Percentiles rank a stretch among this genome's conserved stretches.
phyloP scores from a whole-genome alignment of 2,888 invertebrate genomes.

The Mythimna impura region DNA sequence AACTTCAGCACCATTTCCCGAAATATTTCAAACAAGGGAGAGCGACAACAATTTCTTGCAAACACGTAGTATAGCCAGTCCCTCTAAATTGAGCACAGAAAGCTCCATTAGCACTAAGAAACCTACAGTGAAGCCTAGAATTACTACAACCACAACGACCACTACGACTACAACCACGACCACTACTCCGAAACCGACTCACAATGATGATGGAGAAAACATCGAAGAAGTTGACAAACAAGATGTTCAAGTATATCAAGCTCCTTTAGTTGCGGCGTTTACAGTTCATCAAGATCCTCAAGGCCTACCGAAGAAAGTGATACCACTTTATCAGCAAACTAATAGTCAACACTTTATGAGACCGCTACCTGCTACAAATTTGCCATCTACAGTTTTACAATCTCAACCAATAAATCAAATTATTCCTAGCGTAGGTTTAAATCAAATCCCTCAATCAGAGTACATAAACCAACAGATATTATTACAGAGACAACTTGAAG shows the following conservation, averaged over 20 bases:
- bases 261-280: conserved; percentile 95
- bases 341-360: conserved; percentile 67
- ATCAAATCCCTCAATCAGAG: conserved; percentile 72
- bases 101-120: conserved; percentile 69
- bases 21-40: conserved; percentile 85
- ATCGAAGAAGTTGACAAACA: conserved; percentile 92
- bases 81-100: conserved; percentile 72
- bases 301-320: conserved; percentile 94
- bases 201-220: conserved; percentile 92
- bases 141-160: conserved; percentile 78
- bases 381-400: conserved; percentile 66
- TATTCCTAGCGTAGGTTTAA: conserved; percentile 64
- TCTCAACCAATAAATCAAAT: conserved; percentile 65
- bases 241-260: conserved; percentile 95
- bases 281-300: conserved; percentile 95
- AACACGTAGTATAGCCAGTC: conserved; percentile 81
- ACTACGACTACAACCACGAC: conserved; percentile 90
- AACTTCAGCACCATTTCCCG: conserved; percentile 82
- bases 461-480: conserved; percentile 82
- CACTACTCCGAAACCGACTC: conserved; percentile 92
- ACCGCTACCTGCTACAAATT: conserved; percentile 68
- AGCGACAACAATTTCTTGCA: conserved; percentile 80
- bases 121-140: conserved; percentile 66
- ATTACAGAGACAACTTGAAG: conserved; percentile 89
- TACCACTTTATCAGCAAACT: conserved; percentile 92